phyloP scores from a whole-genome alignment of 1,140 invertebrate genomes.

The Archivesica marissinica region DNA sequence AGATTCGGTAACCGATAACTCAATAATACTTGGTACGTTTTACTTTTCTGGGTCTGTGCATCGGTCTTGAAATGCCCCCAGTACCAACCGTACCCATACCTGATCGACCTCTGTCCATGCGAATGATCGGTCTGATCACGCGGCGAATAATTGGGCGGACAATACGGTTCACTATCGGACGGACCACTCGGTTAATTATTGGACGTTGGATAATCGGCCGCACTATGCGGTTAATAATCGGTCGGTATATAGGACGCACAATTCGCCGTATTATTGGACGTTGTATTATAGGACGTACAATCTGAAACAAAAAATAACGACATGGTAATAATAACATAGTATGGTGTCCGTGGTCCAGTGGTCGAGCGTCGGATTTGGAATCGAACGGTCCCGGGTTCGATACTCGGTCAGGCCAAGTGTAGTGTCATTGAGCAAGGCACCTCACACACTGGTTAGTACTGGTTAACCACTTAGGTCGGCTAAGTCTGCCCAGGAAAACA shows the following conservation, averaged over 20 bases:
- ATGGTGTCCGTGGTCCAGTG: too few species aligned
- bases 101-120: not conserved
- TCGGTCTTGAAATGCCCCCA: not conserved
- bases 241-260: conserved; percentile 23
- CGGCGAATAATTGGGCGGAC: conserved; percentile 39
- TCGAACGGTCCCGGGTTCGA: too few species aligned
- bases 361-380: too few species aligned
- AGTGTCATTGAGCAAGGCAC: too few species aligned
- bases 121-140: not conserved
- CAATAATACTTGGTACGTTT: conserved; percentile 25
- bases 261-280: conserved; percentile 27
- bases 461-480: too few species aligned
- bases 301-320: too few species aligned
- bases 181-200: conserved; percentile 34
- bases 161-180: conserved; percentile 36
- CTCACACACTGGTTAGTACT: too few species aligned
- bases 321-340: too few species aligned
- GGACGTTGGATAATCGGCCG: conserved; percentile 29
- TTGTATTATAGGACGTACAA: conserved; percentile 47
- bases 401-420: too few species aligned
- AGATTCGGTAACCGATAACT: too few species aligned
- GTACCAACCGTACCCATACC: not conserved
- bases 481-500: too few species aligned
- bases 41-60: not conserved
- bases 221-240: conserved; percentile 38